A percentile compares a stretch with the other conserved stretches of the same genome.
Conservation (phyloP, 2,797 vertebrate genomes). For the Bothrops alternatus region DNA sequence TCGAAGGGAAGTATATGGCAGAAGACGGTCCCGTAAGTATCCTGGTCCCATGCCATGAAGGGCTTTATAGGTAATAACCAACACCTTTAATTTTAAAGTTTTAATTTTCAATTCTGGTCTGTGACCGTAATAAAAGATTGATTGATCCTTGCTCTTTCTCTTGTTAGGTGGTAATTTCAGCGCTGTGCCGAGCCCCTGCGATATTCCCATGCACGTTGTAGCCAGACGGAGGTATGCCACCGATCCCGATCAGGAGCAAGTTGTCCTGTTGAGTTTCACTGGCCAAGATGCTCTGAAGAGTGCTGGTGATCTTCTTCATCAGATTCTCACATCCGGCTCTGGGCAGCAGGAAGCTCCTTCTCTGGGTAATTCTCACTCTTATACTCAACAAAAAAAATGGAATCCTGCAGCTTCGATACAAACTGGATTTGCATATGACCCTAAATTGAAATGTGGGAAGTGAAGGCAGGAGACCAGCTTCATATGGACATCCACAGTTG, state of each 20-base stretch:
- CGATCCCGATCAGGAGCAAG: conserved; percentile 66
- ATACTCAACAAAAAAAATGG: background rate
- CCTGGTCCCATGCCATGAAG: too few species aligned
- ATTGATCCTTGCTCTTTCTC: background rate
- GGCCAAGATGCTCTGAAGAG: conserved; percentile 61
- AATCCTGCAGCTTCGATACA: background rate
- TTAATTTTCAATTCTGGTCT: background rate
- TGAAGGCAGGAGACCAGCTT: background rate
- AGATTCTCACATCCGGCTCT: conserved; percentile 50
- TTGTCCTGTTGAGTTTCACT: conserved; percentile 69
- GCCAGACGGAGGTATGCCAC: conserved; percentile 42
- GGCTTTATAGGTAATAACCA: too few species aligned
- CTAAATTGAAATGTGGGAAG: background rate
- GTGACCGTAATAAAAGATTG: background rate
- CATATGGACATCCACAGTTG: background rate
- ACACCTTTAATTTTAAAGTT: background rate
- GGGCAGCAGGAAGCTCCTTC: background rate
- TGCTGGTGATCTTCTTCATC: conserved; percentile 68
- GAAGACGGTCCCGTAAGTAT: too few species aligned
- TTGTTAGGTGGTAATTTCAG: conserved; percentile 68
- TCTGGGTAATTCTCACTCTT: conserved; percentile 38
- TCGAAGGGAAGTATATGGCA: too few species aligned
- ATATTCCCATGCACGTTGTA: conserved; percentile 60
- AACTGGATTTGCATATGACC: background rate
- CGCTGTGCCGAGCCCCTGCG: conserved; percentile 58